Evolutionary conservation across 2,797 vertebrate species (phyloP), one percentile per base, ranked within the genome.

Genomic region (Carcharodon carcharias): DNA sequence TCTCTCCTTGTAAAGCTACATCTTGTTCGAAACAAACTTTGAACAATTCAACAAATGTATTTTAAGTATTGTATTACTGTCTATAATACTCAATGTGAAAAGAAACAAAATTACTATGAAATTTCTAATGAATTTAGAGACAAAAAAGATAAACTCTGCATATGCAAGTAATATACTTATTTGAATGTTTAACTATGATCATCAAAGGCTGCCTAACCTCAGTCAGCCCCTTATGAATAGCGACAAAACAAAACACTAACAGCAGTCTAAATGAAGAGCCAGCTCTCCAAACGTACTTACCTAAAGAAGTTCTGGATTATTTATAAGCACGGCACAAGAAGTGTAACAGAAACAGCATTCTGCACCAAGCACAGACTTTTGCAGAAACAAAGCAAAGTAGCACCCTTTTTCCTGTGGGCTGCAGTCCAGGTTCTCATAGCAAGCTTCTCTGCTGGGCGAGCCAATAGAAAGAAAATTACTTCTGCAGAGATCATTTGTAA

Each of bases 401-500:
- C 21, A 18, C 63, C 91, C n/a, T 93, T 71, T 77, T 58, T 95
- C 94, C 94, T 95, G 69, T n/a, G 54, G 28, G 50, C 50, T 95
- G 67, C 28, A 77, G 31, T 95, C 94, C 94, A 56, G 50, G 5
- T 95, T 73, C 94, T 71, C 94, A 95, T 7, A 95, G 94, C 94
- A 73, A 56, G 67, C 50, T 28, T 56, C 54, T 95, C 69, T 1
- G 14, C 67, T 73, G 94, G 50, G 94, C 26, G 4, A 73, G 45
- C 94, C 94, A 77, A 95, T n/a, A n/a, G 94, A 14, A 95, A 21
- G 94, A 77, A 95, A 95, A 95, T 54, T 35, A 77, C 94, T 95
- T 95, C 50, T 21, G 54, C 69, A 95, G 94, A 77, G 69, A 58
- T 56, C 69, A 54, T 18, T 92, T 56, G 26, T 58, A 58, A 95